phyloP scores from a whole-genome alignment of 2,888 invertebrate species.

The Lithosia quadra region DNA sequence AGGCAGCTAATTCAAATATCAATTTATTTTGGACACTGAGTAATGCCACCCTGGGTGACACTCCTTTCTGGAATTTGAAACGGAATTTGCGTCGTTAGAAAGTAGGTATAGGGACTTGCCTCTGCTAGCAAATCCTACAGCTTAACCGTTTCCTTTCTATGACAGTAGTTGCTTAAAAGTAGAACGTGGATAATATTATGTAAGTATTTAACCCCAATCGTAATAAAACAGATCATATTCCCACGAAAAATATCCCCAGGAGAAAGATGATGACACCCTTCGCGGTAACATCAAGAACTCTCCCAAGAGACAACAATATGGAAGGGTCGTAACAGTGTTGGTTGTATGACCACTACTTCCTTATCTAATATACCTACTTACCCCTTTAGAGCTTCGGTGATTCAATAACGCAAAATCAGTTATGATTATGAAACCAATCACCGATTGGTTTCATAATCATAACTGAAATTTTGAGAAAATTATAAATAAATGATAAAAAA shows the following conservation, averaged over 20 bases:
- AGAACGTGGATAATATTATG: background rate
- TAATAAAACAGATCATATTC: slow-evolving; percentile 24
- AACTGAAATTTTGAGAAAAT: no score
- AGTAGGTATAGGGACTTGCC: no score
- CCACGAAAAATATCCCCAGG: slow-evolving; percentile 33
- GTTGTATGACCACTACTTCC: slow-evolving; percentile 12
- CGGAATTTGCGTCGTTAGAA: background rate
- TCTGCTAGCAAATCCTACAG: no score
- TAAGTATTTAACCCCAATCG: background rate
- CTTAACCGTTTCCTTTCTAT: no score
- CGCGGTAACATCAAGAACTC: slow-evolving; percentile 16
- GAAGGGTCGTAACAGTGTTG: slow-evolving; percentile 31
- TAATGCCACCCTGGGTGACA: no score
- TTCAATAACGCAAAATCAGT: background rate
- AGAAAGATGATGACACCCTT: slow-evolving; percentile 24
- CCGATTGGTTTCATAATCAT: no score
- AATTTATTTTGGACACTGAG: background rate
- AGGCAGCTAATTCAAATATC: background rate
- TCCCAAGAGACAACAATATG: slow-evolving; percentile 39
- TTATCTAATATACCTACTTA: slow-evolving; percentile 15
- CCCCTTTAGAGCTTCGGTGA: background rate
- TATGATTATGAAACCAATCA: no score
- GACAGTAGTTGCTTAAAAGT: no score
- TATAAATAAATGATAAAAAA: no score
- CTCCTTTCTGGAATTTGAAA: background rate